Evolutionary conservation across 2,888 invertebrate genomes (phyloP), one percentile per base, ranked within the genome.

Genomic region (Tachina grossa): DNA sequence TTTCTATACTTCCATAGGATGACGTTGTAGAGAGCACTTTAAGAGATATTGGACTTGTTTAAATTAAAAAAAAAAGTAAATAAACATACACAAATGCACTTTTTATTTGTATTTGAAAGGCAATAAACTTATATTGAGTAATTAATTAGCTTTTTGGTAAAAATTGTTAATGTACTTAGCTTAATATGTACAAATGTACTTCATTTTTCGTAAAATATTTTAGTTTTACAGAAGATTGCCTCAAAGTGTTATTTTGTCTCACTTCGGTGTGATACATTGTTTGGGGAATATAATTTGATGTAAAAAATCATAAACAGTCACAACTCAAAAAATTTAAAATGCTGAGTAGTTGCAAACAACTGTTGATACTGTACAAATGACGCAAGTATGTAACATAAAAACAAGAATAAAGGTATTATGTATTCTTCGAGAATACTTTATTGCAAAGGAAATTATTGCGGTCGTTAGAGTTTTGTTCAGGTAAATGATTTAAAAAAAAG

Each of bases 21-120:
- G 98, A 98, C 95, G 97, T 97, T 91, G 96, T 98, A 94, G 97
- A 98, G 94, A 97, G 96, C 92, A 97, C 97, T 93, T 96, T 98
- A 93, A 96, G 96, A 93, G 98, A 98, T 93, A 97, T 98, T 94
- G 98, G 98, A 93, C 96, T 98, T 92, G 96, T 97, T 93, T 98
- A 96, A 90, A 68, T 78, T 51, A 71, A 57, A 61, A 49, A 55
- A 22, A 31, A 22, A 13, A 45, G n/a, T n/a, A 69, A 68, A 41
- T 22, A 79, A 79, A 11, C 53, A 66, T 19, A 5, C 9, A 16
- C 16, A 43, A 72, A 66, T 77, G 55, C 77, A 83, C 75, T 76
- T 22, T 65, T 3, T 31, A 41, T n/a, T 78, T 43, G 31, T 31
- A 31, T 22, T 22, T 41, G n/a, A 55, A 51, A 53, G 19, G 45